Conservation (phyloP, 2,113 vertebrate genomes). For the Glaucidium brasilianum region DNA sequence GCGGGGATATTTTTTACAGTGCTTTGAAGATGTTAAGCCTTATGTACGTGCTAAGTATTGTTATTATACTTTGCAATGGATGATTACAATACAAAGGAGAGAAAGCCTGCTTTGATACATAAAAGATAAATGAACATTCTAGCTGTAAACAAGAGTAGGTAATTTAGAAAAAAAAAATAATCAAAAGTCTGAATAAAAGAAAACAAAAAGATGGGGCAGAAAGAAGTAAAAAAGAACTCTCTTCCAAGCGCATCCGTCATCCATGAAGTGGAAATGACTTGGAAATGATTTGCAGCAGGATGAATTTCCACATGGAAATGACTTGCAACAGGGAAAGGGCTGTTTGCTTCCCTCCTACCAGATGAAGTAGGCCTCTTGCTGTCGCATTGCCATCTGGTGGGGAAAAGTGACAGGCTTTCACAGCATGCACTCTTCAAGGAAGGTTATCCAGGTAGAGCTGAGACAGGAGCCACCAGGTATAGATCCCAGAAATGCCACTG, state of each 20-base stretch:
- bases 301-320: background rate
- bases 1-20: background rate
- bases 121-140: background rate
- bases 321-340: background rate
- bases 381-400: conserved; percentile 38
- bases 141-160: background rate
- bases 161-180: background rate
- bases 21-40: background rate
- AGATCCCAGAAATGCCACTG: background rate
- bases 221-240: background rate
- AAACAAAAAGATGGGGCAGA: background rate
- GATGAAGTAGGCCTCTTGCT: background rate
- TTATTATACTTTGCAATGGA: background rate
- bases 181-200: background rate
- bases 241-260: background rate
- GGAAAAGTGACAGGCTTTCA: background rate
- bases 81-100: background rate
- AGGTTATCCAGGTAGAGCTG: background rate
- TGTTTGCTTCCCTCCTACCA: background rate
- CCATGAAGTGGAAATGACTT: background rate
- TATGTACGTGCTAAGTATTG: background rate
- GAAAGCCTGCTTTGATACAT: background rate
- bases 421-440: background rate
- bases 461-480: background rate
- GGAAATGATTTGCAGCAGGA: background rate